phyloP scores from a whole-genome alignment of 2,113 vertebrate species.

The Phasianus colchicus region DNA sequence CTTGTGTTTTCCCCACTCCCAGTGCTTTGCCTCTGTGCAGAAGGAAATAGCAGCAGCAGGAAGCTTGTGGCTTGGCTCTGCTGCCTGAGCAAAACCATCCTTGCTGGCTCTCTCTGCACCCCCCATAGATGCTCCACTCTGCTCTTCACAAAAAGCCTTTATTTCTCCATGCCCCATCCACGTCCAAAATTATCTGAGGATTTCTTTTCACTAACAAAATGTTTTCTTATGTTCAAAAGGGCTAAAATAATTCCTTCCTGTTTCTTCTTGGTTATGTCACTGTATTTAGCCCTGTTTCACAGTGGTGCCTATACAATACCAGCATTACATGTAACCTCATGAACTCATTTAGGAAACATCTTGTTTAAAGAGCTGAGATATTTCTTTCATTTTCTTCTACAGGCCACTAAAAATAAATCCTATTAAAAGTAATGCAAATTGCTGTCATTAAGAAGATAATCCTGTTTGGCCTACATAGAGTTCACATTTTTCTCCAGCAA shows the following conservation, averaged over 20 bases:
- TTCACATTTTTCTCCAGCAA: constrained; percentile 47
- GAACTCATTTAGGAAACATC: constrained; percentile 49
- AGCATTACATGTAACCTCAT: constrained; percentile 40
- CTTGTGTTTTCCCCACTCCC: not conserved
- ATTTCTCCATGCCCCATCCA: not conserved
- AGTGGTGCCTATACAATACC: constrained; percentile 13
- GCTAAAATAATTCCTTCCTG: not conserved
- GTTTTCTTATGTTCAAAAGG: not conserved
- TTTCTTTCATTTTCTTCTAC: constrained; percentile 64
- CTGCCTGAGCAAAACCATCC: accelerated
- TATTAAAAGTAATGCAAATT: constrained; percentile 76
- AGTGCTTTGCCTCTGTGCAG: not conserved
- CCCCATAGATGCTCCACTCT: not conserved
- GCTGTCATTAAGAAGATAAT: constrained; percentile 76
- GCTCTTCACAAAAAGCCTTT: not conserved
- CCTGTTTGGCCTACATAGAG: constrained; percentile 64
- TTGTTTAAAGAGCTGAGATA: constrained; percentile 52
- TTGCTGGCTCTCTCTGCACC: accelerated
- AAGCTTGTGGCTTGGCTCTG: not conserved
- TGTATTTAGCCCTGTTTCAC: constrained; percentile 23
- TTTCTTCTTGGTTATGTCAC: not conserved
- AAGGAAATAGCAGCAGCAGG: not conserved
- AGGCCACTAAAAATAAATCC: constrained; percentile 68
- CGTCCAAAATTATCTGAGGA: not conserved
- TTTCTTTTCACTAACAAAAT: not conserved